These are phyloP conservation scores for Dorcus hopei DNA, from an alignment of 2,888 invertebrate genomes.

Conservation along the genomic window DNA sequence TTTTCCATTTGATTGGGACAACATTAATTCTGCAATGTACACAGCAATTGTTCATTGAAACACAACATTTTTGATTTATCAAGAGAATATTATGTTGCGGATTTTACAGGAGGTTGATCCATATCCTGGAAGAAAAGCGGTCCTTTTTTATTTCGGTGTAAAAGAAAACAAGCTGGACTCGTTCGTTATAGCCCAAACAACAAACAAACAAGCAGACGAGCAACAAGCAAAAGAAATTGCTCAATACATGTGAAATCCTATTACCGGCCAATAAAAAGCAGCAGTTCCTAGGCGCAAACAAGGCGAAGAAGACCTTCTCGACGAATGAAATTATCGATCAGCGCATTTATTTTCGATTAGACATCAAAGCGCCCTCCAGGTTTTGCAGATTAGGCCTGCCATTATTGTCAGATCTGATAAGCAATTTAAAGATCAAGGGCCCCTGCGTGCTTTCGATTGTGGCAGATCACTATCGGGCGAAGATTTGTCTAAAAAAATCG, in stretches of 20 bases:
- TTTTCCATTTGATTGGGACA: no score
- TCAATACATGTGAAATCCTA: slow-evolving; percentile 32
- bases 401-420: slow-evolving; percentile 45
- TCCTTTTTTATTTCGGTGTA: no score
- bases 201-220: neutral
- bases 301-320: slow-evolving; percentile 24
- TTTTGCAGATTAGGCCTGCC: slow-evolving; percentile 44
- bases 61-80: no score
- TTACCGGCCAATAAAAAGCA: slow-evolving; percentile 14
- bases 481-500: slow-evolving; percentile 6
- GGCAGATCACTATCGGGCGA: slow-evolving; percentile 17
- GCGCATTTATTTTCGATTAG: slow-evolving; percentile 45
- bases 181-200: no score
- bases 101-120: no score
- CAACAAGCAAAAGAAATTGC: slow-evolving; percentile 19
- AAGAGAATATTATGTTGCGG: no score
- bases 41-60: no score
- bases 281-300: slow-evolving; percentile 9
- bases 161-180: no score
- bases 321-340: slow-evolving; percentile 26
- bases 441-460: slow-evolving; percentile 17
- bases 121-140: no score
- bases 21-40: no score
- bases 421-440: slow-evolving; percentile 32
- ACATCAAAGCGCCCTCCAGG: slow-evolving; percentile 47